Evolutionary conservation across 2,797 vertebrate genomes (phyloP), one percentile per base, ranked within the genome.

Genomic region (Mycteria americana): DNA sequence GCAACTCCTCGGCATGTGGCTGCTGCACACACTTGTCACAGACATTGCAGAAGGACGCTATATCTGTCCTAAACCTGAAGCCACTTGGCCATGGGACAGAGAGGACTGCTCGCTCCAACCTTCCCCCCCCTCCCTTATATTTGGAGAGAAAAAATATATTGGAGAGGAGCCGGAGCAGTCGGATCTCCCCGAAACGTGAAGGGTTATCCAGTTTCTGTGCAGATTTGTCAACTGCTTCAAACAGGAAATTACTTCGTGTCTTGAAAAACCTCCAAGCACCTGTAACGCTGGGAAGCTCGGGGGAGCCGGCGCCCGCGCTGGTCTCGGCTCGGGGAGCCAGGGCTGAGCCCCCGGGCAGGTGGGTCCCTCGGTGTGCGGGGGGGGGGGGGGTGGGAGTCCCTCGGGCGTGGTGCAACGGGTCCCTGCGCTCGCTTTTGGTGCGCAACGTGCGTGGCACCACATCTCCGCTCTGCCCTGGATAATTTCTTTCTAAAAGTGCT

Each of bases 231-330:
- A 23, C 72, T 80, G 68, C 64, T 97, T 94, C 60, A 33, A 62
- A 57, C 50, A 73, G 89, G 81, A 81, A 78, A 89, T 89, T 41
- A 50, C 70, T 95, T 46, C 21, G 72, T 85, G 72, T 85, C 78
- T 94, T 92, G 92, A 93, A 87, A 84, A 57, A 6, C 28, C 60
- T 94, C 84, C 87, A 79, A 74, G 64, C 91, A 92, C 93, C 91
- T 85, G 94, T 94, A 85, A 33, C 0, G 4, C 53, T 0, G 11
- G 48, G 80, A 63, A 81, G 41, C 48, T 10, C 0, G 0, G 7
- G 37, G 73, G 43, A 80, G 86, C 51, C 3, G 43, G 39, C 25
- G 57, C 67, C 83, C 7, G 28, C 22, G 14, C 88, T 62, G 70
- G 35, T 41, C 59, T 54, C 9, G 6, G 82, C 59, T 60, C 0